phyloP scores from a whole-genome alignment of 2,797 vertebrate genomes.

The Paratrypauchen microcephalus region DNA sequence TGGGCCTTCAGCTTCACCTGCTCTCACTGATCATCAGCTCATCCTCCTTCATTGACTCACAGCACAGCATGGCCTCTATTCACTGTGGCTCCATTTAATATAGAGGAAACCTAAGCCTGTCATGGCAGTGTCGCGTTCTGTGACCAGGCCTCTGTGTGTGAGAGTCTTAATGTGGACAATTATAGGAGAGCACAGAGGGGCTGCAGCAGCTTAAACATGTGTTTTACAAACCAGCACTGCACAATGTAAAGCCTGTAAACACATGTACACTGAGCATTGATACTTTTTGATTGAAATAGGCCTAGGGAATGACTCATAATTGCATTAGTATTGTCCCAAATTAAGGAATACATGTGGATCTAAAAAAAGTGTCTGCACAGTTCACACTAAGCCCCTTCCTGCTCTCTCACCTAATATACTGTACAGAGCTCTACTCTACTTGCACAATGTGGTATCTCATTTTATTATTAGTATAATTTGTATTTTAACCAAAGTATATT shows the following conservation, averaged over 20 bases:
- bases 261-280: neutral
- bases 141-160: constrained; percentile 61
- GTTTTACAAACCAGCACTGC: neutral
- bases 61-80: constrained; percentile 65
- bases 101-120: constrained; percentile 75
- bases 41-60: constrained; percentile 73
- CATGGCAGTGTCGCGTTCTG: constrained; percentile 67
- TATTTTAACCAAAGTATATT: too few relatives aligned
- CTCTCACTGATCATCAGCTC: constrained; percentile 62
- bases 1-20: constrained; percentile 63
- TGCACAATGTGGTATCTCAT: too few relatives aligned
- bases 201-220: constrained; percentile 14
- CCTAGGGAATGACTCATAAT: too few relatives aligned
- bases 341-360: too few relatives aligned
- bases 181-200: constrained; percentile 22
- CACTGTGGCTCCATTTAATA: constrained; percentile 77
- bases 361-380: too few relatives aligned
- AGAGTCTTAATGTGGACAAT: constrained; percentile 24
- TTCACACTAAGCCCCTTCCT: too few relatives aligned
- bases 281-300: neutral
- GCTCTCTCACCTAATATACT: too few relatives aligned
- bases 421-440: too few relatives aligned
- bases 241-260: neutral
- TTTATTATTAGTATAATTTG: too few relatives aligned
- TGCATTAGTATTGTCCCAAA: too few relatives aligned